Conservation (phyloP, 2,888 invertebrate species). For the Drosophila eohydei region DNA sequence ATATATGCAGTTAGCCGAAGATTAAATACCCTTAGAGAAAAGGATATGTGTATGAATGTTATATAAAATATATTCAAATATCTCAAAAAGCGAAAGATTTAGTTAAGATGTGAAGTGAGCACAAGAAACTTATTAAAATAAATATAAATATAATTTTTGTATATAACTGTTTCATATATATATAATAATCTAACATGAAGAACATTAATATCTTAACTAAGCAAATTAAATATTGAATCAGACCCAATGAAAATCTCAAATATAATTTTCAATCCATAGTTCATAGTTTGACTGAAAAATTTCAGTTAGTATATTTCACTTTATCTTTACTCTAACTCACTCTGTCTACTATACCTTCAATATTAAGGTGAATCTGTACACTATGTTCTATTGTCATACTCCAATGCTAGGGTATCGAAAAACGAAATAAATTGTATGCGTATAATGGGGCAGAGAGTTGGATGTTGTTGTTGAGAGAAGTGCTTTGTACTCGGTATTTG, state of each 20-base stretch:
- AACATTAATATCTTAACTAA: too few relatives aligned
- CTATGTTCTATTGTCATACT: constrained; percentile 4
- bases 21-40: constrained; percentile 4
- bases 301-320: background rate
- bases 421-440: constrained; percentile 39
- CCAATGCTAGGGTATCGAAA: constrained; percentile 12
- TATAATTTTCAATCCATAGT: background rate
- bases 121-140: too few relatives aligned
- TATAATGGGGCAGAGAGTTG: constrained; percentile 25
- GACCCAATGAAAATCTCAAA: background rate
- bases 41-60: background rate
- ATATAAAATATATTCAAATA: background rate
- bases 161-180: too few relatives aligned
- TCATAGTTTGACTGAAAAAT: background rate
- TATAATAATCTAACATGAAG: too few relatives aligned
- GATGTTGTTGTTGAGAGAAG: constrained; percentile 31
- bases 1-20: background rate
- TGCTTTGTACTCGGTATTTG: constrained; percentile 61
- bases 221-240: background rate
- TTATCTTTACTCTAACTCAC: background rate
- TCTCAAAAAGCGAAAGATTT: too few relatives aligned
- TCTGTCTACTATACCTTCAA: background rate
- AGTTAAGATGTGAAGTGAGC: too few relatives aligned
- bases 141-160: too few relatives aligned
- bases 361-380: background rate